phyloP scores from a whole-genome alignment of 2,797 vertebrate species.

The Sciurus carolinensis region DNA sequence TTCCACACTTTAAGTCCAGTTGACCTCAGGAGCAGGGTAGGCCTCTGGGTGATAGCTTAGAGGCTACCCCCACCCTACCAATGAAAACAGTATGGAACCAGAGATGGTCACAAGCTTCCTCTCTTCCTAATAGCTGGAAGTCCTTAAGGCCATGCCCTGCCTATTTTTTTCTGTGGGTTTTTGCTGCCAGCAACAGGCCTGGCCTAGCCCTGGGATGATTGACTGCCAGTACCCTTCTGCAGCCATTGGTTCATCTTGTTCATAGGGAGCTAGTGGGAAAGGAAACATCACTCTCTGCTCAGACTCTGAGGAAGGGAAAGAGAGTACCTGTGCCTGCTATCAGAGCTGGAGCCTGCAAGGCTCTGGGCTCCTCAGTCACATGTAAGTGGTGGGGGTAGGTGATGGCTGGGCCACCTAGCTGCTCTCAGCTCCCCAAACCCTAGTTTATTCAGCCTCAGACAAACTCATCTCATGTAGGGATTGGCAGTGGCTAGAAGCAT shows the following conservation, averaged over 20 bases:
- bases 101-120: not conserved
- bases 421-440: not conserved
- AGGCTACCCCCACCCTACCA: not conserved
- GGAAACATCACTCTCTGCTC: not conserved
- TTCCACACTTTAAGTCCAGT: not conserved
- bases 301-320: not conserved
- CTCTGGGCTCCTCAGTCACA: not conserved
- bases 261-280: slow-evolving; percentile 36
- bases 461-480: not conserved
- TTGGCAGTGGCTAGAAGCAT: not conserved
- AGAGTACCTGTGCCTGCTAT: not conserved
- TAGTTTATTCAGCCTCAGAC: not conserved
- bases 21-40: not conserved
- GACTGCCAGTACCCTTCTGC: not conserved
- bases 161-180: not conserved
- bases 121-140: not conserved
- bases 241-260: slow-evolving; percentile 14
- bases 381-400: not conserved
- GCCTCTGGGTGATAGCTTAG: not conserved
- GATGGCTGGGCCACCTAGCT: slow-evolving; percentile 4
- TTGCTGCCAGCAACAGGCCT: slow-evolving; percentile 15
- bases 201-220: not conserved
- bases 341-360: not conserved
- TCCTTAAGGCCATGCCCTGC: not conserved
- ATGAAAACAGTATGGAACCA: not conserved